Conservation (phyloP, 2,113 vertebrate genomes). For the Phainopepla nitens region DNA sequence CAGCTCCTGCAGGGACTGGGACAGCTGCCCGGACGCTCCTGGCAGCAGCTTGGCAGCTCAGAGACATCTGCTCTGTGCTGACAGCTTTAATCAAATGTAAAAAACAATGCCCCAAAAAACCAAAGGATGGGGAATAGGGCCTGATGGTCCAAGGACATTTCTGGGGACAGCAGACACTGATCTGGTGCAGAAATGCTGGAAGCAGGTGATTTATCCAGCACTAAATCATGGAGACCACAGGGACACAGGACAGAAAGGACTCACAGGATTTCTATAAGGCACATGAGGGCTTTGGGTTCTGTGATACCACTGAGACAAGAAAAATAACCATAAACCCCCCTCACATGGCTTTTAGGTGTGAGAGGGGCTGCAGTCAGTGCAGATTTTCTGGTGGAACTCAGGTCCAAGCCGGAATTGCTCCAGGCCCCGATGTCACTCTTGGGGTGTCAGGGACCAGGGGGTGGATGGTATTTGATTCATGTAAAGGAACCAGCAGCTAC, state of each 20-base stretch:
- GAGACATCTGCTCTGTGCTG: not conserved
- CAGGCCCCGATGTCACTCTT: accelerated
- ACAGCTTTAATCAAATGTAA: not conserved
- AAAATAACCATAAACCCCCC: not conserved
- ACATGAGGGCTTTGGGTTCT: not conserved
- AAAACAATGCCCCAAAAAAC: not conserved
- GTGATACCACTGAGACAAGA: not conserved
- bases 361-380: accelerated
- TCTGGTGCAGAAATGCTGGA: not conserved
- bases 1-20: not conserved
- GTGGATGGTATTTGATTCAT: accelerated
- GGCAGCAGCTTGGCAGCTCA: not conserved
- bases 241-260: accelerated
- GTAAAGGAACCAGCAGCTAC: not conserved
- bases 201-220: too few species aligned
- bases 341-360: not conserved
- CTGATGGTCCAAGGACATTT: not conserved
- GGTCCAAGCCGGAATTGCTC: not conserved
- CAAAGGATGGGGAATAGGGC: not conserved
- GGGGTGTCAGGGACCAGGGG: not conserved
- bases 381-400: not conserved
- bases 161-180: not conserved
- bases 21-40: accelerated
- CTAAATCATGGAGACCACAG: not conserved
- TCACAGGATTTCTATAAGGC: accelerated